Conservation (phyloP, 2,888 invertebrate species). For the Metopia argyrocephala region DNA sequence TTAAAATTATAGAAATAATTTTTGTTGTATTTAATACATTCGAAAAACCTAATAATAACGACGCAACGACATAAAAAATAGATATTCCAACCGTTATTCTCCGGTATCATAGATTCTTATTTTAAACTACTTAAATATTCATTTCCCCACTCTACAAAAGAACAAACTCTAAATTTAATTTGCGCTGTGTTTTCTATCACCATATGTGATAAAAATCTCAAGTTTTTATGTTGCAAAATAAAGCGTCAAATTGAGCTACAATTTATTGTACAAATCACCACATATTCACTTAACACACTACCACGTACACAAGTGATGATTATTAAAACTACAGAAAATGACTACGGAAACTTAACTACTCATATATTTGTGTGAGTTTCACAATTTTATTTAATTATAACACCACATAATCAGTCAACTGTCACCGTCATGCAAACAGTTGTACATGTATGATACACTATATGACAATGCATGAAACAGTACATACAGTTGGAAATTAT, state of each 20-base stretch:
- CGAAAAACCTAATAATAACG: too few relatives aligned
- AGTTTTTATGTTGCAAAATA: not conserved
- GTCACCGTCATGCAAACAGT: not conserved
- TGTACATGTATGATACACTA: not conserved
- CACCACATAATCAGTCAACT: slow-evolving; percentile 31
- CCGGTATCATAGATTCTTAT: too few relatives aligned
- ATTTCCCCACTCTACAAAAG: too few relatives aligned
- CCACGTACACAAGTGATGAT: not conserved
- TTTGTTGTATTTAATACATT: too few relatives aligned
- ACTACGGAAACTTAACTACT: not conserved
- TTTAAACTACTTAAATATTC: too few relatives aligned
- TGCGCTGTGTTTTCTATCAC: too few relatives aligned
- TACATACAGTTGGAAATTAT: not conserved
- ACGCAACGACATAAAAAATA: too few relatives aligned
- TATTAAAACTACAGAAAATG: slow-evolving; percentile 2
- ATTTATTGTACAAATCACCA: not conserved
- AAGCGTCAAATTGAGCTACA: not conserved
- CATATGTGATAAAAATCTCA: too few relatives aligned
- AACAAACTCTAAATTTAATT: too few relatives aligned
- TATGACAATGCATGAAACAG: not conserved
- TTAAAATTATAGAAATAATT: too few relatives aligned
- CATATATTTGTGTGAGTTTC: not conserved
- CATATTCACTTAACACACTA: not conserved
- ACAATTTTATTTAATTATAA: slow-evolving; percentile 29
- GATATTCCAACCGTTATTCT: too few relatives aligned